Conservation (phyloP, 2,888 invertebrate species). For the Argyresthia albistria region DNA sequence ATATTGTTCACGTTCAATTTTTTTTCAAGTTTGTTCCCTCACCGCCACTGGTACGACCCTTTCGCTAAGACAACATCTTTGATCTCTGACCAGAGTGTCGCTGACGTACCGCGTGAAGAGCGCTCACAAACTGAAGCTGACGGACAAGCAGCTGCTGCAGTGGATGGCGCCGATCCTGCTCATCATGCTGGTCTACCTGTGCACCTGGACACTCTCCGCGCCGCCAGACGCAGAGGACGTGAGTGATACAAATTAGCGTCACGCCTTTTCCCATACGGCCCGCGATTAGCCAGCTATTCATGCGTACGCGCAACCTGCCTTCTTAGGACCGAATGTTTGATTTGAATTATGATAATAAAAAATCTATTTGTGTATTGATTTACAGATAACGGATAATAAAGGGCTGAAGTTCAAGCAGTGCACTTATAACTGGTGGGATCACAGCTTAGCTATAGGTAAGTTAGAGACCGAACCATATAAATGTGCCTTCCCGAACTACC, state of each 20-base stretch:
- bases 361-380: slow-evolving; percentile 14
- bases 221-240: slow-evolving; percentile 86
- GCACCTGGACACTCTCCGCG: slow-evolving; percentile 92
- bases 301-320: too few species aligned
- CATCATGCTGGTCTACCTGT: slow-evolving; percentile 89
- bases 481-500: too few species aligned
- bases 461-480: too few species aligned
- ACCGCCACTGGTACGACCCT: too few species aligned
- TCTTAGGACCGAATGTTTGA: background rate
- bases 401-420: slow-evolving; percentile 91
- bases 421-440: slow-evolving; percentile 95
- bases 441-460: slow-evolving; percentile 89
- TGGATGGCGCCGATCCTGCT: slow-evolving; percentile 95
- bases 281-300: background rate
- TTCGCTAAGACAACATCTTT: background rate
- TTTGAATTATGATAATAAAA: background rate
- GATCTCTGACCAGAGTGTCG: slow-evolving; percentile 80
- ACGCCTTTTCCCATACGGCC: too few species aligned
- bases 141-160: slow-evolving; percentile 92
- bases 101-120: slow-evolving; percentile 94
- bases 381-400: slow-evolving; percentile 79
- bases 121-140: slow-evolving; percentile 92
- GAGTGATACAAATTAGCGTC: slow-evolving; percentile 24
- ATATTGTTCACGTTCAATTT: too few species aligned
- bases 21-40: too few species aligned